Evolutionary conservation across 2,888 invertebrate species (phyloP).

Genomic region (Volucella bombylans): DNA sequence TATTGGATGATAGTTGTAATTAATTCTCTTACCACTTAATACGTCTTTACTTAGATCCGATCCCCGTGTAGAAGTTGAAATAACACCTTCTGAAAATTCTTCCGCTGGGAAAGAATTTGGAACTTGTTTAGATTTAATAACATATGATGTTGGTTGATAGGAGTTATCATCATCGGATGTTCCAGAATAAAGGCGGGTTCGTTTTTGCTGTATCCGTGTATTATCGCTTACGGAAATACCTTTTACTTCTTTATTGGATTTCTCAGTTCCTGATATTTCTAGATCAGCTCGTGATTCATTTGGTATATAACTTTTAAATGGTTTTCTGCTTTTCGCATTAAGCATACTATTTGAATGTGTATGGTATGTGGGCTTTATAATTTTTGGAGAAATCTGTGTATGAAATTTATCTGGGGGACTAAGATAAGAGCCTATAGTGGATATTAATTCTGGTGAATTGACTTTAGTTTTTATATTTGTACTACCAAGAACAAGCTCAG

Average conservation of each 20-base stretch:
- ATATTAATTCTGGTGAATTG: slow-evolving; percentile 74
- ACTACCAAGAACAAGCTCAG: slow-evolving; percentile 77
- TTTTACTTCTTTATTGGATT: slow-evolving; percentile 80
- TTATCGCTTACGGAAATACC: slow-evolving; percentile 76
- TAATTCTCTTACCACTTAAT: slow-evolving; percentile 84
- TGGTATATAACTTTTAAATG: slow-evolving; percentile 74
- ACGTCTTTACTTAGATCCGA: slow-evolving; percentile 37
- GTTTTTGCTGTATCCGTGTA: slow-evolving; percentile 78
- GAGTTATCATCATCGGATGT: slow-evolving; percentile 63
- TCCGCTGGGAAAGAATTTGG: slow-evolving; percentile 40
- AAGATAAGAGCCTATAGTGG: slow-evolving; percentile 80
- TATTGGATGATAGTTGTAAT: slow-evolving; percentile 92
- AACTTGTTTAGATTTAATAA: slow-evolving; percentile 59
- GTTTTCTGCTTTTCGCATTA: slow-evolving; percentile 63
- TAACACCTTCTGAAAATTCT: slow-evolving; percentile 1
- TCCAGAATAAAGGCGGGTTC: slow-evolving; percentile 81
- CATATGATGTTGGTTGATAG: slow-evolving; percentile 76
- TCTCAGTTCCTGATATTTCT: slow-evolving; percentile 79
- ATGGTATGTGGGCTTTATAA: slow-evolving; percentile 29
- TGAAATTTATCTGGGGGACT: slow-evolving; percentile 80
- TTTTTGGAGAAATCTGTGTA: slow-evolving; percentile 74
- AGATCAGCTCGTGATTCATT: slow-evolving; percentile 79
- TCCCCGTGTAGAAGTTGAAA: not conserved
- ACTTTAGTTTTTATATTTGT: slow-evolving; percentile 78
- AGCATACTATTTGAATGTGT: slow-evolving; percentile 28